Evolutionary conservation across 2,113 vertebrate species (phyloP).

Genomic region (Odontesthes bonariensis): DNA sequence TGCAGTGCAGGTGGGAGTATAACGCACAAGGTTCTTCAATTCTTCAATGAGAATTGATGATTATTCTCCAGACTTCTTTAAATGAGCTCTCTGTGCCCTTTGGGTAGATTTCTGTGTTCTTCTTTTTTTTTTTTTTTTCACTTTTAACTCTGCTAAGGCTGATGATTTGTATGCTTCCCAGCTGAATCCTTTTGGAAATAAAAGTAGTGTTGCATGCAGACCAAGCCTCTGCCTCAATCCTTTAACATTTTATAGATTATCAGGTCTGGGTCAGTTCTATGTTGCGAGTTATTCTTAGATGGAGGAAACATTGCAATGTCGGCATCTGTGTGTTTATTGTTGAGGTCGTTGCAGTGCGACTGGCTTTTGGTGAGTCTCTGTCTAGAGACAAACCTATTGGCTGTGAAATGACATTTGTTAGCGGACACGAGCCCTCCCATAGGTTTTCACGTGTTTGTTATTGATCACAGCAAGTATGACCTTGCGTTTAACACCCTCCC

Average conservation of each 20-base stretch:
- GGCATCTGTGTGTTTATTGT: conserved; percentile 13
- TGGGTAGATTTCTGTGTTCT: neutral
- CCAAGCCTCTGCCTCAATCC: neutral
- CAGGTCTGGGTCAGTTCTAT: conserved; percentile 7
- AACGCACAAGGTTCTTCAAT: neutral
- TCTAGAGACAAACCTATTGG: conserved; percentile 12
- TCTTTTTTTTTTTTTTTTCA: conserved; percentile 24
- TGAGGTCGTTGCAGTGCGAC: conserved; percentile 12
- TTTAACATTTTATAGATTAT: conserved; percentile 2
- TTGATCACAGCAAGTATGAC: conserved; percentile 25
- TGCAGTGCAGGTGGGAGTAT: conserved; percentile 10
- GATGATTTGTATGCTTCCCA: neutral
- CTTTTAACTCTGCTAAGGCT: neutral
- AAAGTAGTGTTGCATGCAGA: neutral
- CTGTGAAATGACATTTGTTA: conserved; percentile 34
- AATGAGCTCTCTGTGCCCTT: neutral
- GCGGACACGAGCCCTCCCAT: conserved; percentile 9
- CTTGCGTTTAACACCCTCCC: conserved; percentile 20
- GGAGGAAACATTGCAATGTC: neutral
- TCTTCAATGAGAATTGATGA: conserved; percentile 10
- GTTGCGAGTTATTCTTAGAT: neutral
- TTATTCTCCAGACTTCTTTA: neutral
- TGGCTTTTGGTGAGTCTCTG: conserved; percentile 12
- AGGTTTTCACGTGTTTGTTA: conserved; percentile 3
- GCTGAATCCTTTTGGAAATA: conserved; percentile 15